Evolutionary conservation across 2,797 vertebrate species (phyloP).

Genomic region (Macropodus opercularis): DNA sequence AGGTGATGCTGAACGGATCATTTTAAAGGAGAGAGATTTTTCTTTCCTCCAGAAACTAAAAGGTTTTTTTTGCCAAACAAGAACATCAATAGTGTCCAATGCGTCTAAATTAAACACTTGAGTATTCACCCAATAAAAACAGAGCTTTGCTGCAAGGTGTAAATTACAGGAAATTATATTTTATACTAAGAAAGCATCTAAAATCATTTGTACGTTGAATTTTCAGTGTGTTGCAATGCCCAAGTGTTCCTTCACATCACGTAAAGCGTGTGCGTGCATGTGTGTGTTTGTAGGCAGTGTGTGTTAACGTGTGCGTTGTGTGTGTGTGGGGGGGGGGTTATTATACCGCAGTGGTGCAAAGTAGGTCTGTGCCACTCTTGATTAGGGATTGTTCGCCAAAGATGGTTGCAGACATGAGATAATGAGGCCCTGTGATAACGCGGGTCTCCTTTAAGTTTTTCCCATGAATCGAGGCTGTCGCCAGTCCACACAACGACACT

Average conservation of each 20-base stretch:
- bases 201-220: too few species aligned
- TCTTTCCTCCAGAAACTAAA: too few species aligned
- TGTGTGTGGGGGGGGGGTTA: slow-evolving; percentile 31
- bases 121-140: too few species aligned
- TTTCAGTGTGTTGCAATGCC: too few species aligned
- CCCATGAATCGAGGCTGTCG: slow-evolving; percentile 89
- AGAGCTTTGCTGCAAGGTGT: too few species aligned
- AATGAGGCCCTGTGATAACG: slow-evolving; percentile 87
- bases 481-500: slow-evolving; percentile 89
- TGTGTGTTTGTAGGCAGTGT: slow-evolving; percentile 23
- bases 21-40: neutral
- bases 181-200: too few species aligned
- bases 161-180: too few species aligned
- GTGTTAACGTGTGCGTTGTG: slow-evolving; percentile 1
- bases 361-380: slow-evolving; percentile 81
- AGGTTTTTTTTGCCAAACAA: too few species aligned
- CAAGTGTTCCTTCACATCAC: slow-evolving; percentile 44
- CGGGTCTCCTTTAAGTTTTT: slow-evolving; percentile 86
- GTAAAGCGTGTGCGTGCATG: slow-evolving; percentile 33
- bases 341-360: slow-evolving; percentile 71
- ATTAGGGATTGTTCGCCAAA: slow-evolving; percentile 84
- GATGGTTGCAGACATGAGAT: slow-evolving; percentile 89
- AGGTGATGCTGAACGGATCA: neutral
- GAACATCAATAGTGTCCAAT: too few species aligned
- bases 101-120: too few species aligned